phyloP scores from a whole-genome alignment of 35 echinoderm and acorn worm genomes.

The Lytechinus pictus region DNA sequence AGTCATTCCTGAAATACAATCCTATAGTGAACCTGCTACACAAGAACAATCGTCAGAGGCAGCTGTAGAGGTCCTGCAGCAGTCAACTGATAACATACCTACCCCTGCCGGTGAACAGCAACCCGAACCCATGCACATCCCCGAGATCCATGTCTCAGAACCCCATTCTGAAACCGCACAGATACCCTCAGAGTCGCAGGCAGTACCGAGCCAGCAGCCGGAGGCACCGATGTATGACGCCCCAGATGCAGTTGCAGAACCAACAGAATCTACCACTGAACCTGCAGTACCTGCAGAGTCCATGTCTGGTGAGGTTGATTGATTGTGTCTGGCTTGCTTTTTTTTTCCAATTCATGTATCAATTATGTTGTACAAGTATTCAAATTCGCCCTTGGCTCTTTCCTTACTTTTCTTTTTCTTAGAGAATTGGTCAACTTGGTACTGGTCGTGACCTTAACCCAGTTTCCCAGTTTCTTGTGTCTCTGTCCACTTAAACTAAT shows the following conservation, averaged over 20 bases:
- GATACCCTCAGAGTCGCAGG: not conserved
- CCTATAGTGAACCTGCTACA: not conserved
- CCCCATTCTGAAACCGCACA: slow-evolving; percentile 6
- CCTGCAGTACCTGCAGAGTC: not conserved
- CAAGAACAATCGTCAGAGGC: not conserved
- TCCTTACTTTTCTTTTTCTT: not conserved
- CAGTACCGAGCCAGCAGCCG: not conserved
- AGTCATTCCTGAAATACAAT: not conserved
- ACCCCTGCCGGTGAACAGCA: not conserved
- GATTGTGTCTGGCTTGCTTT: slow-evolving; percentile 15
- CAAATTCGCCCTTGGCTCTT: not conserved
- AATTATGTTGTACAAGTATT: slow-evolving; percentile 4
- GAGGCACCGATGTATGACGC: not conserved
- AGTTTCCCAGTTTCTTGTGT: not conserved
- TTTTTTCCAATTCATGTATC: not conserved
- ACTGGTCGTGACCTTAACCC: not conserved
- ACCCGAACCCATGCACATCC: not conserved
- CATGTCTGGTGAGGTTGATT: slow-evolving; percentile 41
- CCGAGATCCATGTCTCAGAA: slow-evolving; percentile 29
- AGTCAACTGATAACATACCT: not conserved
- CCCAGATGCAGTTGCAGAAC: not conserved
- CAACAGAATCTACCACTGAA: not conserved
- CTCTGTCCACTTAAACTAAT: not conserved
- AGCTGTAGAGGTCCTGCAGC: not conserved
- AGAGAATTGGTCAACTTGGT: slow-evolving; percentile 14